Evolutionary conservation across 2,797 vertebrate species (phyloP).

Genomic region (Mionectes olivaceus): DNA sequence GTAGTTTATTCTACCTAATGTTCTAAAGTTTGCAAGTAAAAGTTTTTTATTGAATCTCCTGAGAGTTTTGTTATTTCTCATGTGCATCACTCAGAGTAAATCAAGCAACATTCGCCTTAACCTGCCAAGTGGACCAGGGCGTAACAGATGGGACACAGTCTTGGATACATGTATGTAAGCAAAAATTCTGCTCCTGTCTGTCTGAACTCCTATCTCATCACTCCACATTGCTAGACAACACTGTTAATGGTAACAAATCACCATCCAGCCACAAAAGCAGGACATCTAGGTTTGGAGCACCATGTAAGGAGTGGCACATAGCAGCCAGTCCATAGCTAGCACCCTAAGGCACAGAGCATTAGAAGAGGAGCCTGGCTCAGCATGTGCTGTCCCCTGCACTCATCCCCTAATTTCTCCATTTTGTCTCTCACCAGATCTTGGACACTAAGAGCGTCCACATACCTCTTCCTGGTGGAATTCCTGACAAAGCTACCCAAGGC

Average conservation of each 20-base stretch:
- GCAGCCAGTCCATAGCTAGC: background rate
- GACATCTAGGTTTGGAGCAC: background rate
- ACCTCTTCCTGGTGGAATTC: background rate
- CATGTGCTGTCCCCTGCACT: background rate
- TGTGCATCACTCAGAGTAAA: background rate
- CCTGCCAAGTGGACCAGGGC: rapidly evolving
- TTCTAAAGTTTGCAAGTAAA: background rate
- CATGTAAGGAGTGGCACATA: background rate
- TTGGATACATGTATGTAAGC: background rate
- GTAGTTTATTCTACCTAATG: background rate
- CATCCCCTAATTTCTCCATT: background rate
- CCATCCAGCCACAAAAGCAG: background rate
- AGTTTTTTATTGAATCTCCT: background rate
- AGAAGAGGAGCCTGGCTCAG: background rate
- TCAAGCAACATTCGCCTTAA: background rate
- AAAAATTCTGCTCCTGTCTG: background rate
- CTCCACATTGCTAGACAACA: background rate
- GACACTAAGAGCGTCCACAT: background rate
- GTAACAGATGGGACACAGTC: background rate
- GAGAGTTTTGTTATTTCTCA: background rate
- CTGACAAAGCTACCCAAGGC: background rate
- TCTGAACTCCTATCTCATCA: background rate
- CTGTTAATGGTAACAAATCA: background rate
- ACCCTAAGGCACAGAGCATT: background rate
- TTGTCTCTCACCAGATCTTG: background rate